A percentile compares a stretch with the other conserved stretches of the same genome.
phyloP scores from a whole-genome alignment of 2,113 vertebrate genomes.

The Lipophrys pholis region DNA sequence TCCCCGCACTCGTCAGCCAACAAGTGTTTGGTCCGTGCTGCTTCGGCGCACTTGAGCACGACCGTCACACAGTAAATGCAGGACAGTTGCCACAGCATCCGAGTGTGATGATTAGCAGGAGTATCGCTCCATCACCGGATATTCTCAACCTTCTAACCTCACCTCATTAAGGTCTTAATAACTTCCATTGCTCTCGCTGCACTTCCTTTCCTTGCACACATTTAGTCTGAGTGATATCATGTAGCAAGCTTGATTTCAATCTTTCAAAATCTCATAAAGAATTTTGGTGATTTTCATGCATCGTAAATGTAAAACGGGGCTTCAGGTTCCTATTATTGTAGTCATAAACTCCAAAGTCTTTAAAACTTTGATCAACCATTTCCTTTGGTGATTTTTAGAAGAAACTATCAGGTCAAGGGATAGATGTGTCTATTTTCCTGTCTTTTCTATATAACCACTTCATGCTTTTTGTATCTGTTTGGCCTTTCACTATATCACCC shows the following conservation, averaged over 20 bases:
- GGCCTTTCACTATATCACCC: conserved; percentile 36
- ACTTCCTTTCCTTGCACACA: neutral
- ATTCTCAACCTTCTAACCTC: conserved; percentile 34
- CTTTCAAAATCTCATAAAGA: neutral
- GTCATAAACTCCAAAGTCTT: no score
- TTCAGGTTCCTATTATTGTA: no score
- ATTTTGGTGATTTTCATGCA: neutral
- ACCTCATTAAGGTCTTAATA: conserved; percentile 43
- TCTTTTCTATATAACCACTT: neutral
- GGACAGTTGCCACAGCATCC: conserved; percentile 4
- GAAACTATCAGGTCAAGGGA: neutral
- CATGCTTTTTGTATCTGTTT: conserved; percentile 20
- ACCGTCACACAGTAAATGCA: conserved; percentile 17
- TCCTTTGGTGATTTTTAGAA: no score
- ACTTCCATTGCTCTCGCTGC: conserved; percentile 5
- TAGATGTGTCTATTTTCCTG: neutral
- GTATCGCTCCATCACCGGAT: conserved; percentile 11
- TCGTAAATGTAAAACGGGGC: neutral
- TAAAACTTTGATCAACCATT: no score
- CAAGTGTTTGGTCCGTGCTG: conserved; percentile 8
- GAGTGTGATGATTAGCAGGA: conserved; percentile 44
- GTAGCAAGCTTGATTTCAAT: neutral
- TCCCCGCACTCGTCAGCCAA: conserved; percentile 17
- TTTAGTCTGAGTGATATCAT: neutral
- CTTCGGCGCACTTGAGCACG: conserved; percentile 30